Evolutionary conservation across 2,113 vertebrate species (phyloP).

Genomic region (Orientallactaga bullata): DNA sequence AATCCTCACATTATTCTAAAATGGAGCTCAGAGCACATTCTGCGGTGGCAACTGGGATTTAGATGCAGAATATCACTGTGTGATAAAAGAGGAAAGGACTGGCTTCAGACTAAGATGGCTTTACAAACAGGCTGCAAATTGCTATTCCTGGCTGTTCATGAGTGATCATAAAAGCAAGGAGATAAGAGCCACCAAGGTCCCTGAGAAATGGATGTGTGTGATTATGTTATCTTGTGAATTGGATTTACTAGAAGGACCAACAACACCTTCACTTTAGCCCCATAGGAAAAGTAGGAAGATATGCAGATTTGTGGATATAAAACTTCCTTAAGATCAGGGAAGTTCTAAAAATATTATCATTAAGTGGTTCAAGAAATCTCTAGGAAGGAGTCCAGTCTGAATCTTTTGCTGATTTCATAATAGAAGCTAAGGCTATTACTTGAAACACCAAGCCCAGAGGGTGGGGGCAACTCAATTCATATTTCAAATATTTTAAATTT

Average conservation of each 20-base stretch:
- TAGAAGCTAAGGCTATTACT: background rate
- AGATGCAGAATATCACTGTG: conserved; percentile 52
- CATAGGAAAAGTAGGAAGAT: conserved; percentile 80
- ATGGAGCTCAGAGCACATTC: conserved; percentile 78
- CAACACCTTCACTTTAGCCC: conserved; percentile 70
- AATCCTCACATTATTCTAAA: conserved; percentile 71
- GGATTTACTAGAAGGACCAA: conserved; percentile 81
- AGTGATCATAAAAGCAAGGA: conserved; percentile 85
- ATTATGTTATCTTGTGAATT: conserved; percentile 79
- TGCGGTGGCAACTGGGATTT: conserved; percentile 76
- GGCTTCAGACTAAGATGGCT: conserved; percentile 80
- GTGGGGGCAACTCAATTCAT: background rate
- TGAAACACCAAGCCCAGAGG: conserved; percentile 7
- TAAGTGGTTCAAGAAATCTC: conserved; percentile 26
- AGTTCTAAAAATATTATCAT: conserved; percentile 71
- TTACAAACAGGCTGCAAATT: conserved; percentile 85
- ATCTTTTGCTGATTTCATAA: conserved; percentile 36
- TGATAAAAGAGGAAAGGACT: conserved; percentile 76
- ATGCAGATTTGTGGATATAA: conserved; percentile 79
- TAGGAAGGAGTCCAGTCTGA: conserved; percentile 24
- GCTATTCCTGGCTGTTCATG: conserved; percentile 85
- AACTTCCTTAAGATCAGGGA: conserved; percentile 79
- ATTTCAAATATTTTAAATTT: conserved; percentile 44
- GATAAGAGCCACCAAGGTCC: conserved; percentile 84
- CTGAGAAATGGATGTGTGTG: conserved; percentile 84